Conservation (phyloP, 2,888 invertebrate genomes). For the Brachyptera putata region DNA sequence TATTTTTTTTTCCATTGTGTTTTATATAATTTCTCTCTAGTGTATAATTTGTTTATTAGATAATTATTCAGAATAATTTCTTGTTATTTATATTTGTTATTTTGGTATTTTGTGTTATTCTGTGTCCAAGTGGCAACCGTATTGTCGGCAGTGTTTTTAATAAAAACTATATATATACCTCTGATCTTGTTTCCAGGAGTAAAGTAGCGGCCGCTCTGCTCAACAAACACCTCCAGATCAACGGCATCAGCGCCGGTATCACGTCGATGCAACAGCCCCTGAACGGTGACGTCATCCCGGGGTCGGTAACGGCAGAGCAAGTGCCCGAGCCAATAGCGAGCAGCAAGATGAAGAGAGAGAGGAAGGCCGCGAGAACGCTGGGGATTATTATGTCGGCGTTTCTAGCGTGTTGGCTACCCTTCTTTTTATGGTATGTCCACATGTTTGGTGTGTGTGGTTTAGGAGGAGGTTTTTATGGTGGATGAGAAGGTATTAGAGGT, state of each 20-base stretch:
- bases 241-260: constrained; percentile 71
- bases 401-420: constrained; percentile 91
- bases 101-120: too few species aligned
- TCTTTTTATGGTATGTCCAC: constrained; percentile 90
- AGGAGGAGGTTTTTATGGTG: too few species aligned
- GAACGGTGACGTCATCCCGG: constrained; percentile 38
- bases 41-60: too few species aligned
- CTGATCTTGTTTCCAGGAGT: constrained; percentile 56
- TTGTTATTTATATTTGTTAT: too few species aligned
- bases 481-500: too few species aligned
- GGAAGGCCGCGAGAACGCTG: constrained; percentile 88
- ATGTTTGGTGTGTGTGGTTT: too few species aligned
- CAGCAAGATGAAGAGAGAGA: constrained; percentile 82
- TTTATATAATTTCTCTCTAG: too few species aligned
- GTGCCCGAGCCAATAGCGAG: constrained; percentile 72
- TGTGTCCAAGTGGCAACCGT: too few species aligned
- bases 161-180: too few species aligned
- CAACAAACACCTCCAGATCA: constrained; percentile 86
- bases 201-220: constrained; percentile 82
- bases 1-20: too few species aligned
- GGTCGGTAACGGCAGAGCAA: constrained; percentile 47
- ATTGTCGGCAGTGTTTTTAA: too few species aligned
- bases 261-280: constrained; percentile 49
- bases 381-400: constrained; percentile 97
- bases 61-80: too few species aligned